Base-by-base conservation (phyloP, 2,888 invertebrate genomes). In the Psylliodes chrysocephalus region DNA sequence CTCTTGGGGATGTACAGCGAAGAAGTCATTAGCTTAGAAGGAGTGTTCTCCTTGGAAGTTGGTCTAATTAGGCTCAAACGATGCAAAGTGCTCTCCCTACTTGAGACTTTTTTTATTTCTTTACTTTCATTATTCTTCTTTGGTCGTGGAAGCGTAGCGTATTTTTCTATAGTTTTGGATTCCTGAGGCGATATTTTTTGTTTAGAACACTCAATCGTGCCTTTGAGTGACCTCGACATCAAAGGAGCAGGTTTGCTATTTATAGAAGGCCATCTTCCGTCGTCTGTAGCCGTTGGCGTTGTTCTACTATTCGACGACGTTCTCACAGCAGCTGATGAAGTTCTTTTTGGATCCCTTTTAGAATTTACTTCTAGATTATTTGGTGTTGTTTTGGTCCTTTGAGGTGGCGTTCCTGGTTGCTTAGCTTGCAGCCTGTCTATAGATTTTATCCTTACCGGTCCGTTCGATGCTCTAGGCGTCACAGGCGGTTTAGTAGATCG, bases 81-180 rank as follows among this genome's bases (percentile, higher is more conserved):
- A 47, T 70, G 67, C 67, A 73, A 22, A 22, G 64, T 69, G 47
- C 53, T 66, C 70, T 77, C 64, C 70, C 77, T 19, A 56, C 75
- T 35, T 51, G 72, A 10, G 66, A 60, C 15, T 52, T 72, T 75
- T 30, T 68, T 70, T 5, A 46, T 56, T 10, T 67, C 67, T 38
- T 68, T 72, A 33, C 51, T 67, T 28, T 71, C 77, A 63, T 79
- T 80, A 0, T 86, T 84, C 71, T 90, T 88, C 66, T 89, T 85
- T 59, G 92, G 85, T 35, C 94, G 86, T 0, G 94, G 93, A 40
- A 94, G 79, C 0, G 94, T 94, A 6, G 90, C 93, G 73, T 91
- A 93, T 71, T 91, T 90, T 75, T 92, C 92, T 8, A 90, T 84
- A 0, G 89, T 85, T 44, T 80, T 81, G 14, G 86, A 80, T 59